Evolutionary conservation across 92 coral and sea anemone species (phyloP).

Genomic region (Actinernus sp.): DNA sequence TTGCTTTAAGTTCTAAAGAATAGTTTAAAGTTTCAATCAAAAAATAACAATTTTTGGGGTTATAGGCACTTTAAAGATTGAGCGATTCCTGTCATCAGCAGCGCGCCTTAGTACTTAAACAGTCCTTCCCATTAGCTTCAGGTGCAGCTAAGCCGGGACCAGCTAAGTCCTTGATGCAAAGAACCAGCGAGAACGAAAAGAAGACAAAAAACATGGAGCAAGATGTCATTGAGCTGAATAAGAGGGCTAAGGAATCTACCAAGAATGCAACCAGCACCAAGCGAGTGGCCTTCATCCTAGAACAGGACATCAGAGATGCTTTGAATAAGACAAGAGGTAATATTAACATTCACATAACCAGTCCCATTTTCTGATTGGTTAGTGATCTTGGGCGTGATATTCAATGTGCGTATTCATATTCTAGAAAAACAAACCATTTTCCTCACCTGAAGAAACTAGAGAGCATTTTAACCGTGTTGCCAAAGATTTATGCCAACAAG

Average conservation of each 20-base stretch:
- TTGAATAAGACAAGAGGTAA: constrained; percentile 77
- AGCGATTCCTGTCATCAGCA: too few species aligned
- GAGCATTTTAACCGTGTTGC: neutral
- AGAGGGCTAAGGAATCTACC: constrained; percentile 39
- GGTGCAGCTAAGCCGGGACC: constrained; percentile 12
- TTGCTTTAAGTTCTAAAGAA: too few species aligned
- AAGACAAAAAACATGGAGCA: constrained; percentile 12
- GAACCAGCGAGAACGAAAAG: constrained; percentile 31
- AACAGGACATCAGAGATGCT: constrained; percentile 67
- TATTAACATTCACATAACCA: too few species aligned
- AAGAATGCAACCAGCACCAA: constrained; percentile 54
- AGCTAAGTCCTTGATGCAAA: constrained; percentile 23
- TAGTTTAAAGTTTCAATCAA: too few species aligned
- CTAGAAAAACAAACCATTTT: neutral
- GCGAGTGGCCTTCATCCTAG: constrained; percentile 68
- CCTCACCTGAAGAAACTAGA: neutral
- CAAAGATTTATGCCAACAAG: too few species aligned
- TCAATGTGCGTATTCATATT: too few species aligned
- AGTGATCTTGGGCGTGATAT: neutral
- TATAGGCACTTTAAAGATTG: too few species aligned
- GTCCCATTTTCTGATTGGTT: too few species aligned
- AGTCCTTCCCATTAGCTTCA: too few species aligned
- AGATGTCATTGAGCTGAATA: constrained; percentile 7
- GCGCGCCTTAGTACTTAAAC: too few species aligned
- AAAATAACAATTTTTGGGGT: too few species aligned